Conservation (phyloP, 2,888 invertebrate species). For the Limnephilus lunatus region DNA sequence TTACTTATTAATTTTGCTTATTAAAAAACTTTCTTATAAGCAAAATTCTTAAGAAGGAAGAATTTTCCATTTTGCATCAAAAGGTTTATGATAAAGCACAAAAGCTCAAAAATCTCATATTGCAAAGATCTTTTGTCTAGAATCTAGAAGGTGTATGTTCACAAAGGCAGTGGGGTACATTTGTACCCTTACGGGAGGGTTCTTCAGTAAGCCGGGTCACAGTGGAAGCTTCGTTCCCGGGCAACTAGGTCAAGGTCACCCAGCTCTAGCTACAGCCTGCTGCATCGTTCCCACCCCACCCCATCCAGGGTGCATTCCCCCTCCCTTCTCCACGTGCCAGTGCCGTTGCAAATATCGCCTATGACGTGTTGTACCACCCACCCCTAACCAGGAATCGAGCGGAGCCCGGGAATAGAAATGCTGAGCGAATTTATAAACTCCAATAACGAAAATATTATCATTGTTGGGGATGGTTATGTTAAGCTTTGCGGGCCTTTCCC, state of each 20-base stretch:
- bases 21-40: neutral
- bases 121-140: neutral
- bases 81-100: neutral
- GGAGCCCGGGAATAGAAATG: neutral
- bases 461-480: neutral
- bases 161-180: neutral
- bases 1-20: neutral
- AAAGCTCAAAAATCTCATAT: neutral
- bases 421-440: neutral
- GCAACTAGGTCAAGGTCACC: conserved; percentile 59
- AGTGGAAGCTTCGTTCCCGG: conserved; percentile 49
- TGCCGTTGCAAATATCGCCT: conserved; percentile 10
- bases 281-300: neutral
- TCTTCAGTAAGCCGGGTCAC: conserved; percentile 37
- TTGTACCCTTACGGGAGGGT: conserved; percentile 14
- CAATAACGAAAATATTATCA: neutral
- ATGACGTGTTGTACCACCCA: conserved; percentile 23
- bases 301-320: neutral
- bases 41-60: neutral
- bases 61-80: neutral
- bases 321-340: neutral
- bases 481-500: neutral
- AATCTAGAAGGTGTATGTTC: neutral
- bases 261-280: conserved; percentile 22
- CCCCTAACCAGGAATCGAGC: neutral